phyloP scores from a whole-genome alignment of 2,113 vertebrate species.

The Sebastes schlegelii region DNA sequence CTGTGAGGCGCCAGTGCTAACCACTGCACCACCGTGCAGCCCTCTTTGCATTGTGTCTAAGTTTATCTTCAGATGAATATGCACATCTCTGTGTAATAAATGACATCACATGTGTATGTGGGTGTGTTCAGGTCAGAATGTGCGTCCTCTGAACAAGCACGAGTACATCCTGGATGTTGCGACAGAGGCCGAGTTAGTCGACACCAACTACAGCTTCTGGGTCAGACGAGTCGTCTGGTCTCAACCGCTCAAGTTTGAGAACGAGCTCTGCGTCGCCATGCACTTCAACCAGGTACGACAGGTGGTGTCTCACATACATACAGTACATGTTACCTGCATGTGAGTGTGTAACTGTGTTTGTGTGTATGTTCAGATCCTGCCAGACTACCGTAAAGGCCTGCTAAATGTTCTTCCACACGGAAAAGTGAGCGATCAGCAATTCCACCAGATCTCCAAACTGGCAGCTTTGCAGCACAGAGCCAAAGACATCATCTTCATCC shows the following conservation, averaged over 20 bases:
- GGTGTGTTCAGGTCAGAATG: constrained; percentile 88
- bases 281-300: constrained; percentile 93
- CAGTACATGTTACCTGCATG: not conserved
- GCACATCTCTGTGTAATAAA: not conserved
- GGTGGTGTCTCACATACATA: not conserved
- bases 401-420: constrained; percentile 85
- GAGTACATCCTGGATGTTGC: constrained; percentile 94
- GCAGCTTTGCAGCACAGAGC: constrained; percentile 93
- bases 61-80: not conserved
- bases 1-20: too few species aligned
- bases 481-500: constrained; percentile 88
- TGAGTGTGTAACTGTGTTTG: constrained; percentile 2
- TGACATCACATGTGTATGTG: not conserved
- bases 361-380: constrained; percentile 86
- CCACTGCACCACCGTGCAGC: too few species aligned
- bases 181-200: constrained; percentile 87
- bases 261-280: constrained; percentile 92
- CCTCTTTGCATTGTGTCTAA: not conserved
- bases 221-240: constrained; percentile 94
- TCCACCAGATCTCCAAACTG: constrained; percentile 92
- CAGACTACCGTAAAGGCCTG: constrained; percentile 94
- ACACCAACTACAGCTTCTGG: constrained; percentile 91
- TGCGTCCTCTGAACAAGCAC: constrained; percentile 89
- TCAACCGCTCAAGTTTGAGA: constrained; percentile 94
- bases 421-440: constrained; percentile 89